A percentile compares a stretch with the other conserved stretches of the same genome.
Evolutionary conservation across 30 jellyfish, hydroid and myxozoan species (phyloP).

Genomic region (Cassiopea xamachana): DNA sequence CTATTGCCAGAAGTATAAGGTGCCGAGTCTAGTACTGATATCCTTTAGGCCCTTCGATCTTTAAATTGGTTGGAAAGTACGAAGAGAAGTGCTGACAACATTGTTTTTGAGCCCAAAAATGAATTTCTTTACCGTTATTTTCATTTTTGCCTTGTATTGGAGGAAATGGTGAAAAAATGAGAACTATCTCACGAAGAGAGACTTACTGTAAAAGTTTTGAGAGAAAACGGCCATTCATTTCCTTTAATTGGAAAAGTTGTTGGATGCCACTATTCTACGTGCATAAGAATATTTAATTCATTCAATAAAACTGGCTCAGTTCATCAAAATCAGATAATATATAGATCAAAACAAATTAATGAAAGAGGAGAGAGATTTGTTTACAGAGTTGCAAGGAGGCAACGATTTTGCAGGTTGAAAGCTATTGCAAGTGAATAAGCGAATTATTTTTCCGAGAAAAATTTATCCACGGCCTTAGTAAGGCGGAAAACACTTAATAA

Average conservation of each 20-base stretch:
- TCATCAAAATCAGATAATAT: background rate
- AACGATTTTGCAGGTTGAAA: background rate
- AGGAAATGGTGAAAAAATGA: no score
- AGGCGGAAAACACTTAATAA: constrained; percentile 3
- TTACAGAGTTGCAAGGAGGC: no score
- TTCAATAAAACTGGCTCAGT: constrained; percentile 3
- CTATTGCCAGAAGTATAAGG: no score
- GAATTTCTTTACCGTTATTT: background rate
- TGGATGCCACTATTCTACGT: constrained; percentile 12
- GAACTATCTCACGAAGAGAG: background rate
- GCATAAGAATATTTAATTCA: constrained; percentile 6
- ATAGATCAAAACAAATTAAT: background rate
- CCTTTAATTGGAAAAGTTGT: background rate
- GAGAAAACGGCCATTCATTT: background rate
- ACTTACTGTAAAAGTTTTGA: constrained; percentile 14
- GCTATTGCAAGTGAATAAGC: background rate
- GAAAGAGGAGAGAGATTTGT: background rate
- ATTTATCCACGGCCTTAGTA: background rate
- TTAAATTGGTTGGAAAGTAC: no score
- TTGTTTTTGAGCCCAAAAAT: no score
- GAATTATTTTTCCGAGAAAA: background rate
- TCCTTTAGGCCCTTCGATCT: no score
- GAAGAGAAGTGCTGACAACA: no score
- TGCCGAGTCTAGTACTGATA: no score
- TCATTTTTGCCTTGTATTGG: background rate